Conservation (phyloP, 2,888 invertebrate genomes). For the Drosophila testacea region DNA sequence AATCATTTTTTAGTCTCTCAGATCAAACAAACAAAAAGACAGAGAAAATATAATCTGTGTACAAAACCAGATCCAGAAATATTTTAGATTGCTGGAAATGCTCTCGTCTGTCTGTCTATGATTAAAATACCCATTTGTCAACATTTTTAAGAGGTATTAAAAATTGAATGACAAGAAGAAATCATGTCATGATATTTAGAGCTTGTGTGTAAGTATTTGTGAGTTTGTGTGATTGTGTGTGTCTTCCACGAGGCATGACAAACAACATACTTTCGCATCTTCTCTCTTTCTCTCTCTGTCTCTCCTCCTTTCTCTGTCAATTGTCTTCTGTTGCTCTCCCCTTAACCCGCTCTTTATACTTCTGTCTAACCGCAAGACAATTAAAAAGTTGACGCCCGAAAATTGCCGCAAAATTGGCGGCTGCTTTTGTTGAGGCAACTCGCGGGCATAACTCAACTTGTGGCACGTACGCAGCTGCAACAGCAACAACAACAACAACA, state of each 20-base stretch:
- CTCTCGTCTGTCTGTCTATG: too few species aligned
- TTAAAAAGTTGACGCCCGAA: constrained; percentile 74
- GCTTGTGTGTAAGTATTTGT: not conserved
- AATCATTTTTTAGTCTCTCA: too few species aligned
- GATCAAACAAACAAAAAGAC: too few species aligned
- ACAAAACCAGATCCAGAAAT: too few species aligned
- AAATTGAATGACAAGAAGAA: not conserved
- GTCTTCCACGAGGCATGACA: not conserved
- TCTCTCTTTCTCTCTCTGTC: not conserved
- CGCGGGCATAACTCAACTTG: constrained; percentile 65
- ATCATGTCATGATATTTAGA: not conserved
- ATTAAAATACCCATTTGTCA: not conserved
- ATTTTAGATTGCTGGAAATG: too few species aligned
- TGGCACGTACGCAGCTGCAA: constrained; percentile 65
- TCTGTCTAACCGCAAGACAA: constrained; percentile 59
- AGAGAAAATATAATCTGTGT: too few species aligned
- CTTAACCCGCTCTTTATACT: not conserved
- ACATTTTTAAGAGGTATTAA: not conserved
- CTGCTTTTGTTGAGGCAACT: constrained; percentile 39
- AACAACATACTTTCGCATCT: not conserved
- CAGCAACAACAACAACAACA: constrained; percentile 21
- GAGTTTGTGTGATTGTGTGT: too few species aligned
- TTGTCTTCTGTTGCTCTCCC: not conserved
- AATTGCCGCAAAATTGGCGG: constrained; percentile 64
- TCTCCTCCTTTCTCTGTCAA: not conserved